Base-by-base conservation (phyloP, 1,140 invertebrate species). In the Micrasema longulum region DNA sequence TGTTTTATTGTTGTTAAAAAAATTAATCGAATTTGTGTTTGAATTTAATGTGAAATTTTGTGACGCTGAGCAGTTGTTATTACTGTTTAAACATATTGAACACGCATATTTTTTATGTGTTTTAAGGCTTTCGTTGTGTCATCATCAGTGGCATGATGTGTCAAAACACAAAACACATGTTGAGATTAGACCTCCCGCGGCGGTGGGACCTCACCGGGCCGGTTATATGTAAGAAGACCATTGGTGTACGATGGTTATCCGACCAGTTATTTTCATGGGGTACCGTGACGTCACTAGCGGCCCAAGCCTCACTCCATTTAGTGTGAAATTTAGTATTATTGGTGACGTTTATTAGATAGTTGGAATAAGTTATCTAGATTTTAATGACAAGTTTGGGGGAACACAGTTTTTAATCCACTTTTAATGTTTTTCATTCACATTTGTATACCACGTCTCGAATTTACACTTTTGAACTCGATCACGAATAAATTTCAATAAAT, bases 351-450 rank as follows among this genome's bases (percentile, higher is more conserved):
- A 60, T 60, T n/a, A 23, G 55, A 60, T 60, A 41, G 55, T 60
- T 60, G 35, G 22, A 22, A 41, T 38, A 60, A 60, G 55, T 60
- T 60, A 60, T 38, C 35, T 38, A 60, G 14, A 31, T 60, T 38
- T 60, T 60, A 60, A 60, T 60, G 55, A 60, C 38, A 18, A 18
- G 7, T 14, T 60, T 38, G 55, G 55, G n/a, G 55, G 36, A 60
- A 41, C 55, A 60, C 55, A 60, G 55, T 38, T 43, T 60, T 60
- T 60, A 60, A 55, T 60, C 36, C 55, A 60, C 55, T 60, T 60
- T 60, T 60, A 60, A 20, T 41, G 55, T 60, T 41, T 60, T 60
- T 60, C 14, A 60, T 38, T 41, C 55, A 60, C 55, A 60, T 38
- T 11, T 35, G 14, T 20, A 41, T 9, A 22, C 20, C 55, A 60